phyloP scores from a whole-genome alignment of 2,797 vertebrate genomes.

The Pseudomugil gertrudae region DNA sequence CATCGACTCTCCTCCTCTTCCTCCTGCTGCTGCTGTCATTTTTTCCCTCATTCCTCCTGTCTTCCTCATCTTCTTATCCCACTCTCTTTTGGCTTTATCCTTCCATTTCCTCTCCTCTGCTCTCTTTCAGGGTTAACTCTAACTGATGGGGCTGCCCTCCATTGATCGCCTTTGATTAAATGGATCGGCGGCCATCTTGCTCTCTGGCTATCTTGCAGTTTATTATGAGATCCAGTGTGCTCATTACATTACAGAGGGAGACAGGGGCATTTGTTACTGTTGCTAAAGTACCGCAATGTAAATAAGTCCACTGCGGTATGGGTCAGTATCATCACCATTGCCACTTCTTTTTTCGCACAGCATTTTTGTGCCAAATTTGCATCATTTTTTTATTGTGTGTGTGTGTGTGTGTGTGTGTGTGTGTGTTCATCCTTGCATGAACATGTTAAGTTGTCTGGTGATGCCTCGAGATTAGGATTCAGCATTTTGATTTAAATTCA shows the following conservation, averaged over 20 bases:
- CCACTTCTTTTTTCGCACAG: background rate
- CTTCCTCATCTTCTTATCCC: background rate
- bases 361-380: background rate
- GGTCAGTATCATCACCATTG: slow-evolving; percentile 34
- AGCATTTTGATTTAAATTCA: too few relatives aligned
- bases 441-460: too few relatives aligned
- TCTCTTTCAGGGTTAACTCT: slow-evolving; percentile 60
- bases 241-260: slow-evolving; percentile 60
- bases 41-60: background rate
- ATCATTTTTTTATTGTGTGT: too few relatives aligned
- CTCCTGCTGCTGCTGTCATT: slow-evolving; percentile 1
- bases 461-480: too few relatives aligned
- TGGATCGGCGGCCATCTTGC: slow-evolving; percentile 64
- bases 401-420: too few relatives aligned
- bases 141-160: slow-evolving; percentile 64
- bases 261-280: slow-evolving; percentile 36
- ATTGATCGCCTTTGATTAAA: slow-evolving; percentile 76
- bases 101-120: slow-evolving; percentile 10
- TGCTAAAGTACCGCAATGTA: slow-evolving; percentile 32
- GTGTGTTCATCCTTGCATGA: background rate
- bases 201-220: slow-evolving; percentile 42
- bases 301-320: slow-evolving; percentile 40
- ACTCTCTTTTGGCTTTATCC: background rate
- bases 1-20: slow-evolving; percentile 28
- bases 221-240: slow-evolving; percentile 42